Evolutionary conservation across 2,888 invertebrate species (phyloP), one percentile per base, ranked within the genome.

Genomic region (Amphipoea oculea): DNA sequence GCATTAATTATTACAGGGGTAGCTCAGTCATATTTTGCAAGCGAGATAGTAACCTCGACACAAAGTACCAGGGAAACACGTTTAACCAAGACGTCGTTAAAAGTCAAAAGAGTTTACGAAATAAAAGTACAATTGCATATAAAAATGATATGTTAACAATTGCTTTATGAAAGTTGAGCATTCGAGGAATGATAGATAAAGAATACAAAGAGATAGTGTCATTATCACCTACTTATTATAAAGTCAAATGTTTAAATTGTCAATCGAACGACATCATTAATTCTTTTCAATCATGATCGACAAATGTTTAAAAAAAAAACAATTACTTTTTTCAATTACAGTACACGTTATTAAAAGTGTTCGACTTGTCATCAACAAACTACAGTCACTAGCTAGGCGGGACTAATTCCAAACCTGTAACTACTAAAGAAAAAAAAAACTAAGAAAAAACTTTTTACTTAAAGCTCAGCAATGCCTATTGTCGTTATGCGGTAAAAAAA

Each of bases 401-500:
- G 81, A 87, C 76, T 84, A 86, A 20, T 80, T 73, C 69, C n/a
- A 62, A 70, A 82, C 42, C 70, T 81, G 81, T 70, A 42, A 65
- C 72, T 75, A 76, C 17, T 45, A 75, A 60, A 72, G 57, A 62
- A 48, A 83, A 79, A 69, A 36, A 66, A 69, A 73, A 48, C n/a
- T 23, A 63, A 65, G 17, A 60, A 23, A 73, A 62, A 60, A 5
- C 14, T 45, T 82, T 81, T 83, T 80, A 84, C 48, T 91, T 91
- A 93, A 93, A 92, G 90, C 91, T 92, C 80, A 84, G 79, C 82
- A 85, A 88, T 86, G 81, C 78, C 90, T 93, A 94, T 92, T 93
- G 92, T 93, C 92, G 73, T 83, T 82, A 86, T 81, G 89, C 81
- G 84, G 83, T 78, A 86, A 71, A 82, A 76, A 76, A 88, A 88